Evolutionary conservation across 2,888 invertebrate species (phyloP), one percentile per base, ranked within the genome.

Genomic region (Ceramica pisi): DNA sequence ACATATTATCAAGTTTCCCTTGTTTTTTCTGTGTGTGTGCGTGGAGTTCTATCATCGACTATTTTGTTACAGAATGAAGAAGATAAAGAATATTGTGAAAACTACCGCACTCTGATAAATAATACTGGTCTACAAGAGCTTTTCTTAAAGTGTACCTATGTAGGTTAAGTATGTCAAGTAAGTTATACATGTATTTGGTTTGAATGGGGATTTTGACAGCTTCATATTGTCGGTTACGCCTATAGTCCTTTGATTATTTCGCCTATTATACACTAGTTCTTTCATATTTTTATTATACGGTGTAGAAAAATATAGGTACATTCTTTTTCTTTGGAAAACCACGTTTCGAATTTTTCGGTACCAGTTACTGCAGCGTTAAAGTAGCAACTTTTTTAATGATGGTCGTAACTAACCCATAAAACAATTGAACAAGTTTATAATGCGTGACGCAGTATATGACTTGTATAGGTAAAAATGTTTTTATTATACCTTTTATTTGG

Each of bases 341-440:
- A 46, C 51, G 31, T 46, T 12, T 38, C 8, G 19, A 59, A 55
- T 56, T 23, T 60, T 59, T 67, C 31, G 56, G 51, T 57, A 23
- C 59, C 21, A 50, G 46, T 44, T 65, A 71, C 56, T 50, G 31
- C 41, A 51, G 48, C 46, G 46, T 59, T 61, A 64, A 71, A 41
- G 26, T 51, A 59, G 19, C n/a, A 38, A 31, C 35, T 50, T 70
- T 70, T 72, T 80, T 80, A 81, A 81, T 76, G 64, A 80, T 26
- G 26, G 55, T 71, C 60, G 63, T 73, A 68, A 81, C 46, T 65
- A 69, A 73, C 68, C 50, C 38, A 73, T 81, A 75, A 83, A 83
- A 75, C 59, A 75, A 81, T 73, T 66, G 60, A 75, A 75, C 50
- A 61, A 72, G 63, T 76, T 83, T 80, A 83, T 83, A 75, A 74